Evolutionary conservation across 1,140 invertebrate species (phyloP).

Genomic region (Papilio machaon): DNA sequence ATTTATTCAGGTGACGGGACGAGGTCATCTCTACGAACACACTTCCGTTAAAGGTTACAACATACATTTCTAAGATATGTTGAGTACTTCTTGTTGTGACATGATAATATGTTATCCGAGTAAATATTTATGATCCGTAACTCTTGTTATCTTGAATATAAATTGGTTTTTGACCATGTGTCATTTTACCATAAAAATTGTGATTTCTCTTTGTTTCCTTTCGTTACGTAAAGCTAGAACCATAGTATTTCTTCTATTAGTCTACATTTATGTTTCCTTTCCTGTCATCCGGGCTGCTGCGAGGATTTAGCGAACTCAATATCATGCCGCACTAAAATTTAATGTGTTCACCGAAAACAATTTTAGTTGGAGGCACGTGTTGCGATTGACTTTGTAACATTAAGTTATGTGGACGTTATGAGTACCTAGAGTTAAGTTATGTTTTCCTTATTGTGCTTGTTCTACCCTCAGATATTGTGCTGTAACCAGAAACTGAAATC

Average conservation of each 20-base stretch:
- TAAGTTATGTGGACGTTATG: constrained; percentile 25
- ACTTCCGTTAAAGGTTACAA: constrained; percentile 43
- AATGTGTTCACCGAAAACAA: constrained; percentile 51
- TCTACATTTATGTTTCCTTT: constrained; percentile 26
- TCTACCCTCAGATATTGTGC: neutral
- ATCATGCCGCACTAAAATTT: constrained; percentile 68
- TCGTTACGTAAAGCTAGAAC: neutral
- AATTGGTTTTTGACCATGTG: no score
- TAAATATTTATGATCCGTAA: no score
- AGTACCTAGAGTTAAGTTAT: neutral
- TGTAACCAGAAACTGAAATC: neutral
- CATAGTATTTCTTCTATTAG: neutral
- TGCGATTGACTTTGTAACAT: constrained; percentile 25
- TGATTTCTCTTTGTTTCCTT: neutral
- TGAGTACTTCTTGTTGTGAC: no score
- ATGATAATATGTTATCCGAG: no score
- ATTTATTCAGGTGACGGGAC: constrained; percentile 67
- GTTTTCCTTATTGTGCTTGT: constrained; percentile 20
- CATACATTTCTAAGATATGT: neutral
- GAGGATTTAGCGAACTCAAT: constrained; percentile 71
- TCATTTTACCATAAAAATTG: neutral
- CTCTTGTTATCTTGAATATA: no score
- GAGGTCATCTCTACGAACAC: constrained; percentile 42
- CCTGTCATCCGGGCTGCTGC: constrained; percentile 38
- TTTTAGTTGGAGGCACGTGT: constrained; percentile 1